Evolutionary conservation across 1,140 invertebrate species (phyloP).

Genomic region (Coelopa frigida): DNA sequence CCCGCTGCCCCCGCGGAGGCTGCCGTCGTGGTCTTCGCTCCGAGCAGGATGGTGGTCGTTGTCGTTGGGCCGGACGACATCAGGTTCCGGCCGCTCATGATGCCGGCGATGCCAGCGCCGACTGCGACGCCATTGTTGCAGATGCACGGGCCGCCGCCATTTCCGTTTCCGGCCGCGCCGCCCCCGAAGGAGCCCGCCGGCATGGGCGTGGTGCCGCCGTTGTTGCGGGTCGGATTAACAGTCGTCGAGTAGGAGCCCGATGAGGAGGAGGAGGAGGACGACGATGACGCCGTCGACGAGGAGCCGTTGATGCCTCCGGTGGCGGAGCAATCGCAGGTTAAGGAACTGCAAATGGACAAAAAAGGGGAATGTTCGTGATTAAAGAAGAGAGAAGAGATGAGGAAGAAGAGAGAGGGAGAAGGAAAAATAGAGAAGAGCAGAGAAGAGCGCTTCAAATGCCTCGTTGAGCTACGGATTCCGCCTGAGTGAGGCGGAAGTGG

Average conservation of each 20-base stretch:
- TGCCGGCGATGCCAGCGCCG: constrained; percentile 23
- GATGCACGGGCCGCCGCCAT: constrained; percentile 23
- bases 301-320: constrained; percentile 49
- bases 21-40: constrained; percentile 33
- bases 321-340: constrained; percentile 47
- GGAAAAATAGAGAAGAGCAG: constrained; percentile 5
- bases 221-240: constrained; percentile 41
- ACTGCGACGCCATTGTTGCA: constrained; percentile 11
- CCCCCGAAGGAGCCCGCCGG: constrained; percentile 36
- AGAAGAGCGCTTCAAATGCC: too few species aligned
- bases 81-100: constrained; percentile 31
- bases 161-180: constrained; percentile 29
- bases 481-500: too few species aligned
- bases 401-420: not conserved
- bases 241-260: constrained; percentile 35
- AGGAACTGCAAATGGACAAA: constrained; percentile 22
- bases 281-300: constrained; percentile 24
- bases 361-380: not conserved
- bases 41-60: constrained; percentile 37
- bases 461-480: too few species aligned
- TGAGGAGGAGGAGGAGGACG: constrained; percentile 7
- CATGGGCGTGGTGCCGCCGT: constrained; percentile 40
- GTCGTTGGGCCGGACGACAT: constrained; percentile 43
- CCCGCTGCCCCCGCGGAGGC: constrained; percentile 17
- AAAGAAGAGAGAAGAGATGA: not conserved